A percentile compares a stretch with the other conserved stretches of the same genome.
These are phyloP conservation scores for Cyclura pinguis DNA, from an alignment of 2,797 vertebrate genomes.

Conservation along the genomic window DNA sequence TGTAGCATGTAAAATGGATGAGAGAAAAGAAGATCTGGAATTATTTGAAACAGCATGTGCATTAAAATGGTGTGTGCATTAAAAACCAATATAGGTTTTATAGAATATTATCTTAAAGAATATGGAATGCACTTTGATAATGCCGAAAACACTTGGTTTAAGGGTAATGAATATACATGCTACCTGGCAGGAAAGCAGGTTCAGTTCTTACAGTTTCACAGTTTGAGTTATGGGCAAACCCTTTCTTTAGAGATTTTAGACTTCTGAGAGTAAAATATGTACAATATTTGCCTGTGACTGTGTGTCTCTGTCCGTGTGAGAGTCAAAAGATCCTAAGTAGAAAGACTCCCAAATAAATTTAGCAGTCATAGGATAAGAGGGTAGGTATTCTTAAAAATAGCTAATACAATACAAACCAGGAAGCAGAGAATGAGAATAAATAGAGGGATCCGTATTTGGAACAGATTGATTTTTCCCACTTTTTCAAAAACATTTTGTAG, in stretches of 20 bases:
- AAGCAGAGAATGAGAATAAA: not conserved
- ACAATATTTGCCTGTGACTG: not conserved
- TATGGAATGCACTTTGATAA: not conserved
- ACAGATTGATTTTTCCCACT: not conserved
- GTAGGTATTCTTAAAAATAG: not conserved
- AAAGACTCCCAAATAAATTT: not conserved
- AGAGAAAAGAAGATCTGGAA: not conserved
- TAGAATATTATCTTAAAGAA: not conserved
- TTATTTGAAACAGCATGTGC: not conserved
- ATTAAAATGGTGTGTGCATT: not conserved
- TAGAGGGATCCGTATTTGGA: not conserved
- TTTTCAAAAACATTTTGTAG: not conserved
- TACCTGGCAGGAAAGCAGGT: not conserved
- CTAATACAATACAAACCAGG: not conserved
- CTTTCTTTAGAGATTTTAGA: not conserved
- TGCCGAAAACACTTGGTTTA: not conserved
- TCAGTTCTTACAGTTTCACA: not conserved
- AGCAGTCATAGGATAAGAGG: not conserved
- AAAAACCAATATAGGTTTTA: not conserved
- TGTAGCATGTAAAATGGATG: not conserved
- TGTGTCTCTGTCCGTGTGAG: not conserved
- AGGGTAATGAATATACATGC: not conserved
- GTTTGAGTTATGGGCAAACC: not conserved
- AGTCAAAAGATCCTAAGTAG: not conserved
- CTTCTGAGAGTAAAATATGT: not conserved